Evolutionary conservation across 2,113 vertebrate species (phyloP).

Genomic region (Callipepla squamata): DNA sequence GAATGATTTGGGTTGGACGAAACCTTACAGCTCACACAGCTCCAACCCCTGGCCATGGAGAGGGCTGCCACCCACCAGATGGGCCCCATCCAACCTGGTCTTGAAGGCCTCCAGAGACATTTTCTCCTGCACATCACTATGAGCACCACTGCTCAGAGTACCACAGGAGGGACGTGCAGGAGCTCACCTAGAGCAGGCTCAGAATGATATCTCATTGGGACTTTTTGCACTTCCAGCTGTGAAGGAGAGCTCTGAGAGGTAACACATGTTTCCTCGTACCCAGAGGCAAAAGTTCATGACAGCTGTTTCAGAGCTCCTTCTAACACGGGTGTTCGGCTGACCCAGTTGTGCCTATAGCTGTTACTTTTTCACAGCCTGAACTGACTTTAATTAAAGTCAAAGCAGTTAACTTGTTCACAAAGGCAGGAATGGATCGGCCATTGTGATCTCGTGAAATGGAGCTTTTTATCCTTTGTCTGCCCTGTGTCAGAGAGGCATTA

Average conservation of each 20-base stretch:
- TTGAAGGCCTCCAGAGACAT: not conserved
- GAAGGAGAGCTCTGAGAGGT: not conserved
- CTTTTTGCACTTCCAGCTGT: not conserved
- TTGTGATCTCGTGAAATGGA: not conserved
- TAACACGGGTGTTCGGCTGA: not conserved
- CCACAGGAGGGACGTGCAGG: rapidly evolving
- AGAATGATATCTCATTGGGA: rapidly evolving
- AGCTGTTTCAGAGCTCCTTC: not conserved
- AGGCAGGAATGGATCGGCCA: not conserved
- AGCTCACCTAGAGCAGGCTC: not conserved
- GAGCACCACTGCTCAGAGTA: not conserved
- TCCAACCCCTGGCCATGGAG: not conserved
- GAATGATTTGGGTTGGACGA: not conserved
- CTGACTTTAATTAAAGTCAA: not conserved
- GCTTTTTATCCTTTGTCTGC: not conserved
- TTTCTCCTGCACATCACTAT: not conserved
- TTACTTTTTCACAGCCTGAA: not conserved
- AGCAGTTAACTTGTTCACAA: not conserved
- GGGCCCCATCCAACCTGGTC: not conserved
- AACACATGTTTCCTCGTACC: not conserved
- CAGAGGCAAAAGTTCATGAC: not conserved
- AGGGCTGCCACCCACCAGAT: too few relatives aligned
- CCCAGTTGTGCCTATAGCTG: not conserved
- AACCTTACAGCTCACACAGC: not conserved
- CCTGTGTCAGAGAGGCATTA: not conserved